These are phyloP conservation scores for Tetropium fuscum DNA, from an alignment of 2,888 invertebrate species.

Conservation along the genomic window DNA sequence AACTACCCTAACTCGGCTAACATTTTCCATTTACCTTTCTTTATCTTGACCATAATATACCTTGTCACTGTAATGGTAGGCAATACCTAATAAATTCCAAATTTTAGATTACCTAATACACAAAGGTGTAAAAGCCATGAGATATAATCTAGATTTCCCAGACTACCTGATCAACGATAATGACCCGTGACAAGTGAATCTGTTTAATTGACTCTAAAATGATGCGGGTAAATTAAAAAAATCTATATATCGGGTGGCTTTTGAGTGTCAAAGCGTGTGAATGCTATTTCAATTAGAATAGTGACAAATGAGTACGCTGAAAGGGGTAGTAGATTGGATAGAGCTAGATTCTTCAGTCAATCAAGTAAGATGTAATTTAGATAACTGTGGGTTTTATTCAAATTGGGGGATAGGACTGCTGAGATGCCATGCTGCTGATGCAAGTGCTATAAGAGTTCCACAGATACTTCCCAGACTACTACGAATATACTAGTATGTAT, in stretches of 20 bases:
- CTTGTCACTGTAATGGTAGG: background rate
- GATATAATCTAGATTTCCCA: conserved; percentile 11
- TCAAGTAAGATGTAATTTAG: background rate
- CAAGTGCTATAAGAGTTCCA: too few species aligned
- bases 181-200: conserved; percentile 22
- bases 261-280: conserved; percentile 10
- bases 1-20: too few species aligned
- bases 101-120: background rate
- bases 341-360: background rate
- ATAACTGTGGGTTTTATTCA: background rate
- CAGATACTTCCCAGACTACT: background rate
- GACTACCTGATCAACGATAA: conserved; percentile 14
- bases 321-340: conserved; percentile 6
- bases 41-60: background rate
- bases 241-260: background rate
- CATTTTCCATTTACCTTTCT: too few species aligned
- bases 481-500: too few species aligned
- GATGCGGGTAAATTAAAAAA: conserved; percentile 33
- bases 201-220: conserved; percentile 25
- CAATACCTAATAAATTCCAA: background rate
- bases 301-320: conserved; percentile 10
- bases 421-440: too few species aligned
- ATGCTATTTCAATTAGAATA: conserved; percentile 13
- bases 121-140: conserved; percentile 8
- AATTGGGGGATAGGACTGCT: conserved; percentile 3